Base-by-base conservation (phyloP, 2,888 invertebrate species). In the Apantesis nais region DNA sequence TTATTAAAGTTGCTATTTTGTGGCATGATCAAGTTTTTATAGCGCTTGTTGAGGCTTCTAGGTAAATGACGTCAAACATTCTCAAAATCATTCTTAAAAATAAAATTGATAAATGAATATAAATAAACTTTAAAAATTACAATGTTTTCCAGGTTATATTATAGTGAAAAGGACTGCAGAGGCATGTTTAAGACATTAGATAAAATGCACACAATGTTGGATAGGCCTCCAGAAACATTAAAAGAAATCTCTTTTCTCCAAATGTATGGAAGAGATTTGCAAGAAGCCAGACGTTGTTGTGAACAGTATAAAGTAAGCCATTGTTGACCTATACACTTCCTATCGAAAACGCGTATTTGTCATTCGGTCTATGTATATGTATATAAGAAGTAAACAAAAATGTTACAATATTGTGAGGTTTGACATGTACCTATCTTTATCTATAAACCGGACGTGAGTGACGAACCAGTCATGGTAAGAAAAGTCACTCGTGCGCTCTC, bases 181-280 rank as follows among this genome's bases (percentile, higher is more conserved):
- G 99, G 98, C 25, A 99, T 99, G 99, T 98, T 99, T 85, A 97
- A 98, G 75, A 98, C 98, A 0, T 92, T 99, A 67, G 99, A 99
- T 83, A 99, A 99, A 2, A 95, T 99, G 82, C 99, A 99, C 89
- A 96, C 97, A 0, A 98, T 99, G 97, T 95, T 99, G 81, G 99
- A 99, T 80, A 96, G 98, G 31, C 99, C 99, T 0, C 99, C 99
- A 0, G 98, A 99, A 87, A 99, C 99, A 0, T 93, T 99, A 58
- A 99, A 99, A 86, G 99, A 99, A 89, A 99, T 98, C 0, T 99
- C 99, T 0, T 99, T 99, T 92, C 97, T 98, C 83, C 99, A 99
- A 95, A 99, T 99, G 62, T 99, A 99, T 86, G 99, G 99, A 0
- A 96, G 98, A 63, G 99, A 99, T 89, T 94, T 99, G 74, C 97